phyloP scores from a whole-genome alignment of 2,113 vertebrate species.

The Sorex fumeus region DNA sequence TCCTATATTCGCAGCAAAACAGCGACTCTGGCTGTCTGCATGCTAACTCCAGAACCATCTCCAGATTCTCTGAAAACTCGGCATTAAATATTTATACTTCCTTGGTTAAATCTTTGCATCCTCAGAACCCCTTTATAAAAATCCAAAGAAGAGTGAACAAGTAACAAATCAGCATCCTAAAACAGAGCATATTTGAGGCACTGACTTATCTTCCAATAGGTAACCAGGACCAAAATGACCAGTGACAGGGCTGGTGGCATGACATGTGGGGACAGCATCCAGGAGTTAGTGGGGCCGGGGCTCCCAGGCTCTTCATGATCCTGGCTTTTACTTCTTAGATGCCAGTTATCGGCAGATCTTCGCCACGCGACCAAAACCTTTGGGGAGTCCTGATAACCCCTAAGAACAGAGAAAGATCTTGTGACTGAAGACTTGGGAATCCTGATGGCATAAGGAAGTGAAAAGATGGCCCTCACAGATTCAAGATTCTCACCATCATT shows the following conservation, averaged over 20 bases:
- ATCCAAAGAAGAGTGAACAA: not conserved
- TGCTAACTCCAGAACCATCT: not conserved
- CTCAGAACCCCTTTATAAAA: not conserved
- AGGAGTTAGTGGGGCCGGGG: too few species aligned
- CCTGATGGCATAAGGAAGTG: too few species aligned
- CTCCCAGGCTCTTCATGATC: too few species aligned
- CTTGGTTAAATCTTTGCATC: slow-evolving; percentile 3
- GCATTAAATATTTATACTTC: slow-evolving; percentile 12
- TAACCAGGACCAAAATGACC: not conserved
- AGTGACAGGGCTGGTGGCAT: not conserved
- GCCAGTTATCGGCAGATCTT: too few species aligned
- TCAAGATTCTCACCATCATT: too few species aligned
- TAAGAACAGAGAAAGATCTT: too few species aligned
- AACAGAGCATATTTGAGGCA: not conserved
- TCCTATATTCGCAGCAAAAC: not conserved
- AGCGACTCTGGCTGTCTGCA: not conserved
- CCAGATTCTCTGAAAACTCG: not conserved
- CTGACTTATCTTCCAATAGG: not conserved
- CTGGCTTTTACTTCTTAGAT: too few species aligned
- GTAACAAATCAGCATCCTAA: slow-evolving; percentile 40
- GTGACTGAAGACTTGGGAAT: too few species aligned
- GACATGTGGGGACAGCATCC: too few species aligned
- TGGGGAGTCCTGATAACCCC: too few species aligned
- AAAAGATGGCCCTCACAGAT: too few species aligned
- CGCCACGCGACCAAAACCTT: too few species aligned